Base-by-base conservation (phyloP, 2,113 vertebrate species). In the Scatophagus argus region DNA sequence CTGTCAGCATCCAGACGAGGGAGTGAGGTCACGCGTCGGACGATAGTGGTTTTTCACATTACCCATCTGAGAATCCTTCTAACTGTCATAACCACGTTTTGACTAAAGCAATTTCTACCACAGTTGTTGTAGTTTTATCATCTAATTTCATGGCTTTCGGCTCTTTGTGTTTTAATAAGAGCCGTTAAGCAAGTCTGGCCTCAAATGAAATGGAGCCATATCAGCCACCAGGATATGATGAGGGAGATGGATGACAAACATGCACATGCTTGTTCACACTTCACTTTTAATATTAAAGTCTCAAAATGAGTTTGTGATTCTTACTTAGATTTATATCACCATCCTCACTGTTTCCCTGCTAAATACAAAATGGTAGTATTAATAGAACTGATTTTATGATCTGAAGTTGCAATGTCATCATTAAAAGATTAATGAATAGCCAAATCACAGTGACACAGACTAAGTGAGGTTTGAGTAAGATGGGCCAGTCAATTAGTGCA, bases 41-140 rank as follows among this genome's bases (percentile, higher is more conserved):
- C 41, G 43, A 69, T 39, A 46, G 83, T 9, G 47, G 0, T 14
- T 60, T 72, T n/a, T 82, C 29, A 41, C 67, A 47, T 78, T 74
- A 68, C 78, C 75, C 34, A 13, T 71, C 69, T 27, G 59, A 72
- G 49, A 74, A 63, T 84, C 49, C 49, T 44, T 67, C 60, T 77
- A 79, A 88, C 62, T 85, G 73, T 84, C 87, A 80, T 74, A 86
- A 74, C 72, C 69, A 73, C 79, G 71, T 54, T 89, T 62, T 73
- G 69, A 86, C 87, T 80, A 79, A 84, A 68, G 62, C 75, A 74
- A 79, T 92, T 88, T 84, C 68, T 74, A 83, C 69, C 6, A 80
- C 86, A 89, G 87, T 89, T 88, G 84, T 81, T 88, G 84, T 81
- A 61, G 58, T 76, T 79, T 84, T 80, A 90, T 88, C 81, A 84